A percentile compares a stretch with the other conserved stretches of the same genome.
These are phyloP conservation scores for Eupristina koningsbergeri DNA, from an alignment of 1,140 invertebrate genomes.

Conservation along the genomic window DNA sequence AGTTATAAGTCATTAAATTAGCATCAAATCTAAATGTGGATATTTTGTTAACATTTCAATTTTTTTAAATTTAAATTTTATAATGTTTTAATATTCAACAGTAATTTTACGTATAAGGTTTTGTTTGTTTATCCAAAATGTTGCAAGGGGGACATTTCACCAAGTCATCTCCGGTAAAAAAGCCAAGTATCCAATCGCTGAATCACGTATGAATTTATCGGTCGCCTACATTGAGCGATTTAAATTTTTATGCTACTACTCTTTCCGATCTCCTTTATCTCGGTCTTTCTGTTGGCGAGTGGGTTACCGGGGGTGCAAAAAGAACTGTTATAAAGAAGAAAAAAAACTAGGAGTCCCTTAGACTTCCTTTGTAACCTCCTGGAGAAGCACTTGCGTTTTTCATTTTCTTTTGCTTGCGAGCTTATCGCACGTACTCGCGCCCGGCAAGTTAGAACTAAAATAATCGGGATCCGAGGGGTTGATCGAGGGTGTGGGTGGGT, in stretches of 20 bases:
- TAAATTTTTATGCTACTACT: conserved; percentile 7
- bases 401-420: conserved; percentile 33
- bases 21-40: too few relatives aligned
- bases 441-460: conserved; percentile 31
- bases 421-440: conserved; percentile 47
- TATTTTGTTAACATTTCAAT: too few relatives aligned
- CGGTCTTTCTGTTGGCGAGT: background rate
- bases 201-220: background rate
- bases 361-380: conserved; percentile 41
- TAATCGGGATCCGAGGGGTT: conserved; percentile 35
- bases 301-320: background rate
- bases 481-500: too few relatives aligned
- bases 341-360: conserved; percentile 7
- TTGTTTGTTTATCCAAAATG: background rate
- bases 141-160: background rate
- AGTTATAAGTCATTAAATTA: too few relatives aligned
- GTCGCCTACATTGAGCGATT: background rate
- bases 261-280: conserved; percentile 18
- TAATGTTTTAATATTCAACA: background rate
- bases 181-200: background rate
- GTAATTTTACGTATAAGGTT: background rate
- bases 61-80: too few relatives aligned
- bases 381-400: conserved; percentile 33
- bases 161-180: background rate
- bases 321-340: conserved; percentile 16